Evolutionary conservation across 2,888 invertebrate species (phyloP).

Genomic region (Peribatodes rhomboidaria): DNA sequence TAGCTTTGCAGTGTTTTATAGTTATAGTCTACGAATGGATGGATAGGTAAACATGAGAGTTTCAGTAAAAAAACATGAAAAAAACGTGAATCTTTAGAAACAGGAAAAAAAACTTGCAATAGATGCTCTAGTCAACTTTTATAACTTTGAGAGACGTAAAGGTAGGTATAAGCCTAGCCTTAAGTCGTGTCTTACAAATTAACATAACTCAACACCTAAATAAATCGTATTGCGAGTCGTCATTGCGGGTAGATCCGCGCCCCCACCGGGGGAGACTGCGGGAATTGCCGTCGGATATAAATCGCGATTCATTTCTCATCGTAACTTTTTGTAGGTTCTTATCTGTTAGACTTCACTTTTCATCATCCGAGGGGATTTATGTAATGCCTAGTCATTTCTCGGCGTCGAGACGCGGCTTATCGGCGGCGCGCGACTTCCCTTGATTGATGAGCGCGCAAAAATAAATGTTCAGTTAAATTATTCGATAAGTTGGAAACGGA

Average conservation of each 20-base stretch:
- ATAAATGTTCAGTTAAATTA: slow-evolving; percentile 88
- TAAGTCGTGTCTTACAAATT: slow-evolving; percentile 37
- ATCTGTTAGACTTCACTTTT: slow-evolving; percentile 88
- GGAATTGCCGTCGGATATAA: slow-evolving; percentile 81
- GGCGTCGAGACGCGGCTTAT: slow-evolving; percentile 86
- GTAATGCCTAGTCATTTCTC: slow-evolving; percentile 88
- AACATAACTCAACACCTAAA: slow-evolving; percentile 40
- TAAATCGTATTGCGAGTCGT: slow-evolving; percentile 36
- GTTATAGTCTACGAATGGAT: neutral
- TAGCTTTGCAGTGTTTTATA: neutral
- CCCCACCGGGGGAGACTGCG: slow-evolving; percentile 48
- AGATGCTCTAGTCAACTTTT: neutral
- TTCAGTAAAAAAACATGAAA: too few species aligned
- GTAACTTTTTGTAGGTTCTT: slow-evolving; percentile 88
- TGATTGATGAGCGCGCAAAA: slow-evolving; percentile 88
- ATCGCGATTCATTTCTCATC: slow-evolving; percentile 88
- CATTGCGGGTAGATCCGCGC: slow-evolving; percentile 35
- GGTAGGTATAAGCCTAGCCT: slow-evolving; percentile 8
- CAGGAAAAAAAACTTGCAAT: too few species aligned
- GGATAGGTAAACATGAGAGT: too few species aligned
- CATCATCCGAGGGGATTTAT: slow-evolving; percentile 88
- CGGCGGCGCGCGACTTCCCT: slow-evolving; percentile 83
- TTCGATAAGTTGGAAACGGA: slow-evolving; percentile 88
- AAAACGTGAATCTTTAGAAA: too few species aligned
- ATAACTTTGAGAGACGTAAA: neutral